Conservation (phyloP, 2,888 invertebrate species). For the Phorcus lineatus region DNA sequence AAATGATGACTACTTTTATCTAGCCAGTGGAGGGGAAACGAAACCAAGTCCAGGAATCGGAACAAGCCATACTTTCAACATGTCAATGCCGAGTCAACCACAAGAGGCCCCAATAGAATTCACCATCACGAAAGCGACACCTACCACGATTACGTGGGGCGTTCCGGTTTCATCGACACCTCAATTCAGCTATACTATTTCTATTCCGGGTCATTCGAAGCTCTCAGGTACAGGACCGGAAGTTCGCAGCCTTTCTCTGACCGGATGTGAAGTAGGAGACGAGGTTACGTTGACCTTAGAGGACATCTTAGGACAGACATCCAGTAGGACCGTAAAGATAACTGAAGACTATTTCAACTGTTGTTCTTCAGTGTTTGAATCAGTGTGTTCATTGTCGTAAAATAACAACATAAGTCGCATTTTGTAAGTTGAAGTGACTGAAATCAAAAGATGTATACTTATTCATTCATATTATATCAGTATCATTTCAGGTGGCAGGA, state of each 20-base stretch:
- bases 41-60: conserved; percentile 40
- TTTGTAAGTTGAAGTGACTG: no score
- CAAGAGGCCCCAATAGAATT: conserved; percentile 39
- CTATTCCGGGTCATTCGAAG: conserved; percentile 30
- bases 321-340: neutral
- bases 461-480: no score
- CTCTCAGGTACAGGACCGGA: conserved; percentile 11
- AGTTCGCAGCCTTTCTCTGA: neutral
- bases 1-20: conserved; percentile 33
- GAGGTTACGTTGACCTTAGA: neutral
- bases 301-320: neutral
- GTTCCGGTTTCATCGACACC: conserved; percentile 45
- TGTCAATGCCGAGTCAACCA: conserved; percentile 32
- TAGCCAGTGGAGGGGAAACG: conserved; percentile 54
- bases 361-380: neutral
- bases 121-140: conserved; percentile 35
- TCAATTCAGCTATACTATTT: conserved; percentile 45
- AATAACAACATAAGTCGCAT: no score
- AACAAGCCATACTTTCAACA: conserved; percentile 26
- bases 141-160: conserved; percentile 39
- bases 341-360: neutral
- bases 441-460: no score
- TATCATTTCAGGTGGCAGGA: no score
- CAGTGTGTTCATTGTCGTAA: no score
- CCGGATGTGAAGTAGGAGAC: neutral